Conservation (phyloP, 2,113 vertebrate species). For the Vimba vimba region DNA sequence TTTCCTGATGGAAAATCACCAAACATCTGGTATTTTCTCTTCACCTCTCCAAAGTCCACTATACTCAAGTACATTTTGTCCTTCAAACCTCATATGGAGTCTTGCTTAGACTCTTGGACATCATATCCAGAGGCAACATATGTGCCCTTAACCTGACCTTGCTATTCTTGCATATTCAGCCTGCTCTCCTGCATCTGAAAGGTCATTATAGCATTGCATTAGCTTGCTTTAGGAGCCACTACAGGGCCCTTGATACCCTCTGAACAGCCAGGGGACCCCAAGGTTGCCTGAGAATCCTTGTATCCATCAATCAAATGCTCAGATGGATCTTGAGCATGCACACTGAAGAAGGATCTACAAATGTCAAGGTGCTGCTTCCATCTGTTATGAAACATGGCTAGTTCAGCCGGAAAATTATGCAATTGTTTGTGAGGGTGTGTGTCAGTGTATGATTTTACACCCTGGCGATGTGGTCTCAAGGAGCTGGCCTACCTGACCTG, state of each 20-base stretch:
- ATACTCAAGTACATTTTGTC: slow-evolving; percentile 35
- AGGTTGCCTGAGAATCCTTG: slow-evolving; percentile 25
- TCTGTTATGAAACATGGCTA: slow-evolving; percentile 2
- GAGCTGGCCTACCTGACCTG: neutral
- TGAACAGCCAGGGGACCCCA: neutral
- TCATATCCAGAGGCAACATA: slow-evolving; percentile 1
- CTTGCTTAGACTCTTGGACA: slow-evolving; percentile 42
- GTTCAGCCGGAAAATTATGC: neutral
- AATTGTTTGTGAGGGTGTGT: neutral
- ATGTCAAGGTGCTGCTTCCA: slow-evolving; percentile 19
- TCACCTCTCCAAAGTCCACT: neutral
- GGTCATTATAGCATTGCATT: slow-evolving; percentile 46
- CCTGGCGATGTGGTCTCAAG: neutral
- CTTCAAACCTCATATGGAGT: slow-evolving; percentile 44
- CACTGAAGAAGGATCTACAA: neutral
- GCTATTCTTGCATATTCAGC: slow-evolving; percentile 25
- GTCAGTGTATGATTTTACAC: neutral
- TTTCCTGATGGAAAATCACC: slow-evolving; percentile 23
- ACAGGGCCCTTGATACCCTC: slow-evolving; percentile 42
- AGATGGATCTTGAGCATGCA: neutral
- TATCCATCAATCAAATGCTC: slow-evolving; percentile 20
- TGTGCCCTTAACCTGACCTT: slow-evolving; percentile 47
- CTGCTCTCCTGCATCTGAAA: slow-evolving; percentile 42
- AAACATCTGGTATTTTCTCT: slow-evolving; percentile 43
- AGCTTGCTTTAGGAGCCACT: slow-evolving; percentile 29